phyloP scores from a whole-genome alignment of 2,797 vertebrate genomes.

The Falco berigora region DNA sequence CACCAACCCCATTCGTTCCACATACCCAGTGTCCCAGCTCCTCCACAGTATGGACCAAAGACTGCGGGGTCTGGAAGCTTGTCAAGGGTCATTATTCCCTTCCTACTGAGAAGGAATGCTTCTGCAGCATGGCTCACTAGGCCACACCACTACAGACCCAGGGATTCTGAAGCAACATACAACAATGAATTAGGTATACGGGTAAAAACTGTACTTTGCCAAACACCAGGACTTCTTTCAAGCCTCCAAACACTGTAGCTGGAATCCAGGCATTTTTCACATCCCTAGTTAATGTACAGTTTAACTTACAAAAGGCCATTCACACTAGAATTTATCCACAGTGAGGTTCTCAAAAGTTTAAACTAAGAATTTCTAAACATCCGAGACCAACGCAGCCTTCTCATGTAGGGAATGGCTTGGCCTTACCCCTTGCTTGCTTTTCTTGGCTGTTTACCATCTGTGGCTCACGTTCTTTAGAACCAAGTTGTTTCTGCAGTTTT shows the following conservation, averaged over 20 bases:
- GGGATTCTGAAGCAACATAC: neutral
- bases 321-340: neutral
- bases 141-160: neutral
- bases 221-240: neutral
- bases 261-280: neutral
- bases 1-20: neutral
- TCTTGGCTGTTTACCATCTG: slow-evolving; percentile 40
- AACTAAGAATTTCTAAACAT: slow-evolving; percentile 17
- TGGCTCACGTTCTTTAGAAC: slow-evolving; percentile 40
- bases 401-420: neutral
- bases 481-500: slow-evolving; percentile 35
- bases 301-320: neutral
- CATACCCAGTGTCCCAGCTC: neutral
- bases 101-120: neutral
- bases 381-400: neutral
- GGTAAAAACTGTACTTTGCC: neutral
- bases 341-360: neutral
- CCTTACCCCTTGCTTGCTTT: slow-evolving; percentile 54
- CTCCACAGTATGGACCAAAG: neutral
- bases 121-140: neutral
- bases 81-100: neutral
- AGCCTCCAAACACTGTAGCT: neutral
- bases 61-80: neutral
- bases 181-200: rapidly evolving
- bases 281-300: neutral